Evolutionary conservation across 1,140 invertebrate species (phyloP), one percentile per base, ranked within the genome.

Genomic region (Drosophila athabasca): DNA sequence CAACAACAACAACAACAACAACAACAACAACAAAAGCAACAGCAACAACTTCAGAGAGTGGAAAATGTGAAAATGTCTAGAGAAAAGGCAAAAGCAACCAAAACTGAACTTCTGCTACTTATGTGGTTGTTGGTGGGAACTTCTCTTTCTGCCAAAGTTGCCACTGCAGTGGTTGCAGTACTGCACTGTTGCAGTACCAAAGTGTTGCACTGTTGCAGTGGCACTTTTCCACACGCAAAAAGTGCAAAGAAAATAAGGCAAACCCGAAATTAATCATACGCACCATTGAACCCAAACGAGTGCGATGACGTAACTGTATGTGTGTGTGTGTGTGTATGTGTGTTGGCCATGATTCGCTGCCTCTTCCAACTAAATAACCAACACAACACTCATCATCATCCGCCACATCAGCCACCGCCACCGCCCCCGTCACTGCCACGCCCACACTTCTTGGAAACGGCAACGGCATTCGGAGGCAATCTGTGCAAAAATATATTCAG

Each of bases 21-120:
- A 39, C 64, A 70, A 13, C 60, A 46, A 8, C 35, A 39, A 19
- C 55, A 39, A 53, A 45, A 39, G 29, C 50, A 39, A 29, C 68
- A 41, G 17, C 17, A 41, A 35, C 64, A 41, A 48, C 64, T 59
- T 9, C 43, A 59, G 53, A 48, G 61, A 80, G 80, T 87, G 83
- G 83, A 87, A 87, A 87, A 87, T 87, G 82, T 82, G 82, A 87
- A 87, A 87, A 87, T 88, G 83, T 77, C 74, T 55, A 58, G 66
- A 72, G 83, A 88, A 87, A 87, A 87, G 76, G 75, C 74, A 81
- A 76, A 60, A 72, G 71, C 52, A 55, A 46, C 66, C 82, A 84
- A 84, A 70, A 70, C 55, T 75, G 55, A 67, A 60, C 74, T 71
- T 84, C 81, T 79, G 74, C 75, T 70, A 74, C 41, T 68, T 76